Conservation (phyloP, 2,888 invertebrate species). For the Drosophila suboccidentalis region DNA sequence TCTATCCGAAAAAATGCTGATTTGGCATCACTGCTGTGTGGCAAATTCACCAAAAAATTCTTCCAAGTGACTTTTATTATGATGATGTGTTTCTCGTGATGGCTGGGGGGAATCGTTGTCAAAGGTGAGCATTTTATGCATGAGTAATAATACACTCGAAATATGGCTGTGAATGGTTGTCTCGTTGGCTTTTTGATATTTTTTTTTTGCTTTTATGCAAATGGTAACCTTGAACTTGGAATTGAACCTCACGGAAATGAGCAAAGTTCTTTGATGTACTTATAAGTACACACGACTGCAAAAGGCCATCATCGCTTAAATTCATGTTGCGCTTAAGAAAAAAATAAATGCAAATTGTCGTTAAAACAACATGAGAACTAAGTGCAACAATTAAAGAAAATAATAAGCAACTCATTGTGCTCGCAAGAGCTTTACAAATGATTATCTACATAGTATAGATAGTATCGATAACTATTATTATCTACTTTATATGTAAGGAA, state of each 20-base stretch:
- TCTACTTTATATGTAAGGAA: too few relatives aligned
- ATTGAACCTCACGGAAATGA: constrained; percentile 53
- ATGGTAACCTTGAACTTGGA: constrained; percentile 76
- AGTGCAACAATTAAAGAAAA: not conserved
- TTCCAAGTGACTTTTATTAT: constrained; percentile 49
- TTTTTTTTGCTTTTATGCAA: constrained; percentile 51
- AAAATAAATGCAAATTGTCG: constrained; percentile 1
- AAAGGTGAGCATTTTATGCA: constrained; percentile 68
- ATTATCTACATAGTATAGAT: not conserved
- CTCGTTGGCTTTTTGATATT: not conserved
- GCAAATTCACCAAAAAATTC: constrained; percentile 37
- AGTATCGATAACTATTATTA: not conserved
- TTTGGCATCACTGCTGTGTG: too few relatives aligned
- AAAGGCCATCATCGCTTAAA: constrained; percentile 21
- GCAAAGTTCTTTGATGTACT: constrained; percentile 51
- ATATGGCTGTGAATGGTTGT: constrained; percentile 44
- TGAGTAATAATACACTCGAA: constrained; percentile 65
- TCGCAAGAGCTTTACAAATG: not conserved
- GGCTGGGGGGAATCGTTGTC: constrained; percentile 46
- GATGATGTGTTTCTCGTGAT: constrained; percentile 34
- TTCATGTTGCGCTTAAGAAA: constrained; percentile 9
- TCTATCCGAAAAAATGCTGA: too few relatives aligned
- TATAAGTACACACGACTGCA: constrained; percentile 8
- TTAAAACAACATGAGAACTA: not conserved
- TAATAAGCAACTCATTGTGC: not conserved